These are phyloP conservation scores for Sphecodes monilicornis DNA, from an alignment of 2,888 invertebrate species.

Conservation along the genomic window DNA sequence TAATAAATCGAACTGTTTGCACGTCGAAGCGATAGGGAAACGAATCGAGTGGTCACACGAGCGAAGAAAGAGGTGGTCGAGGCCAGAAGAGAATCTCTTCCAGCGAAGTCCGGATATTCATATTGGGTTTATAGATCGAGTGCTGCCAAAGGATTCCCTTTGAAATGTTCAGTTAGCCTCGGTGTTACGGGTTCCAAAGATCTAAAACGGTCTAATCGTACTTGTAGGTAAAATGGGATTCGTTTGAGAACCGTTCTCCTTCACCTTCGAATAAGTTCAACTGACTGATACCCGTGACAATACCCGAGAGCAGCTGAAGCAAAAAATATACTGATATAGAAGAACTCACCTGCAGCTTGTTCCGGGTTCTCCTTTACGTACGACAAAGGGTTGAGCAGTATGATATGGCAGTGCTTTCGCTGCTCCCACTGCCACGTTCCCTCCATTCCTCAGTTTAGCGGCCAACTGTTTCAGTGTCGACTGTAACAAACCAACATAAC, in stretches of 20 bases:
- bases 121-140: conserved; percentile 19
- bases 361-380: conserved; percentile 80
- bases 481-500: conserved; percentile 69
- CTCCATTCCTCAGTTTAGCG: conserved; percentile 83
- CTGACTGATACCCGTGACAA: conserved; percentile 34
- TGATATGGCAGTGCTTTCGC: conserved; percentile 84
- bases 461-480: conserved; percentile 74
- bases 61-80: background rate
- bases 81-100: background rate
- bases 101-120: conserved; percentile 6
- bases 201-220: conserved; percentile 57
- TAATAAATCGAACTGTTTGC: conserved; percentile 24
- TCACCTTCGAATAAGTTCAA: conserved; percentile 37
- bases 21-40: background rate
- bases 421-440: conserved; percentile 83
- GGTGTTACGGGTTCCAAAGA: conserved; percentile 46
- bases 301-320: conserved; percentile 20
- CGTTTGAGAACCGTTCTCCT: conserved; percentile 50
- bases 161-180: conserved; percentile 29
- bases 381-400: conserved; percentile 82
- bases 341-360: conserved; percentile 80
- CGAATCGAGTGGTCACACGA: conserved; percentile 23
- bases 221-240: conserved; percentile 44
- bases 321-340: conserved; percentile 58
- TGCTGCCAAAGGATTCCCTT: conserved; percentile 17